Conservation (phyloP, 2,113 vertebrate genomes). For the Gobius niger region DNA sequence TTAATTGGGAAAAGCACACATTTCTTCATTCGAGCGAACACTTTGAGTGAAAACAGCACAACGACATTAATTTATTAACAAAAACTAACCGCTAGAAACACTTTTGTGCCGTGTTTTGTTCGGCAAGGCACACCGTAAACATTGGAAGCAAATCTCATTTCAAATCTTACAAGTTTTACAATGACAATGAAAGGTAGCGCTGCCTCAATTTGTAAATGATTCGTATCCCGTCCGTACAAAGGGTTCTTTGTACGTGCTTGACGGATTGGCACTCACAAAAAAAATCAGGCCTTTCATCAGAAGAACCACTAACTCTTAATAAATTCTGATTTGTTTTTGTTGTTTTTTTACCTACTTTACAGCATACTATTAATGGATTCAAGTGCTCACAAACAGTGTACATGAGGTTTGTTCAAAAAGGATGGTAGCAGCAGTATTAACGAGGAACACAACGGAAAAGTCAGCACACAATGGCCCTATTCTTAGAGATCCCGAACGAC, state of each 20-base stretch:
- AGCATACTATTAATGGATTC: too few relatives aligned
- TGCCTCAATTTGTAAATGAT: not conserved
- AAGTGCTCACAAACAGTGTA: too few relatives aligned
- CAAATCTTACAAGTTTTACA: not conserved
- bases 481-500: too few relatives aligned
- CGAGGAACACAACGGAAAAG: not conserved
- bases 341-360: too few relatives aligned
- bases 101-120: slow-evolving; percentile 23
- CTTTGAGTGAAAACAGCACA: slow-evolving; percentile 24
- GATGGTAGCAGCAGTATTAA: not conserved
- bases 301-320: too few relatives aligned
- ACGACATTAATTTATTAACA: slow-evolving; percentile 17
- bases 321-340: too few relatives aligned
- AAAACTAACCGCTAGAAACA: slow-evolving; percentile 15
- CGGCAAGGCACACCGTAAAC: slow-evolving; percentile 52
- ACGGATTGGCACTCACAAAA: not conserved
- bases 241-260: not conserved
- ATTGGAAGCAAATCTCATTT: not conserved
- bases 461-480: too few relatives aligned
- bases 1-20: slow-evolving; percentile 20
- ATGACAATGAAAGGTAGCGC: not conserved
- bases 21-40: slow-evolving; percentile 13
- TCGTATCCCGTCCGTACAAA: too few relatives aligned
- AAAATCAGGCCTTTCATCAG: not conserved
- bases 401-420: not conserved